Base-by-base conservation (phyloP, 2,888 invertebrate genomes). In the Schrankia costaestrigalis region DNA sequence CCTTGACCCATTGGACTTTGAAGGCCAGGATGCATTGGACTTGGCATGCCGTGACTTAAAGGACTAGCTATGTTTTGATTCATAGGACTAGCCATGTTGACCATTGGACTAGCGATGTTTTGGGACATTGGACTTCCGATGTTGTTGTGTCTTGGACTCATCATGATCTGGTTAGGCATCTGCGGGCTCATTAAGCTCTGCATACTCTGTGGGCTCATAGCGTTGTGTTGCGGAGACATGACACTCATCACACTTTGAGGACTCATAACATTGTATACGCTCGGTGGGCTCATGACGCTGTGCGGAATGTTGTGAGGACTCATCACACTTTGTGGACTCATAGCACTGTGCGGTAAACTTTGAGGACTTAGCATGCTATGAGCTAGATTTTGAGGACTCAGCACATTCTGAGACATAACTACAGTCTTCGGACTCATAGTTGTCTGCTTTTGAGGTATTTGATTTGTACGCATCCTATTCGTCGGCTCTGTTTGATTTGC, bases 241-340 rank as follows among this genome's bases (percentile, higher is more conserved):
- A 85, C 85, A 32, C 85, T 86, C 85, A 85, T 84, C 1, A 78
- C 81, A 35, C 81, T 86, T 42, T 85, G 86, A 1, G 88, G 88
- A 34, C 88, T 88, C 83, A 89, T 84, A 1, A 86, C 81, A 31
- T 83, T 85, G 35, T 83, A 81, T 0, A 73, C 72, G 35, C 78
- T 85, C 0, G 82, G 82, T 9, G 85, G 85, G 47, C 86, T 86
- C 86, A 86, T 86, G 1, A 86, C 77, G 33, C 56, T 75, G 27
- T 75, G 80, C 14, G 76, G 69, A 34, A 81, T 69, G 15, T 74
- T 71, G 36, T 82, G 82, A 2, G 84, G 82, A 45, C 84, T 84
- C 76, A 83, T 82, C 0, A 79, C 77, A 46, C 79, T 85, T 49
- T 81, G 85, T 11, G 86, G 86, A 40, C 86, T 86, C 85, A 87